Percentiles rank a stretch among this genome's conserved stretches.
Evolutionary conservation across 2,888 invertebrate genomes (phyloP).

Genomic region (Theretra japonica): DNA sequence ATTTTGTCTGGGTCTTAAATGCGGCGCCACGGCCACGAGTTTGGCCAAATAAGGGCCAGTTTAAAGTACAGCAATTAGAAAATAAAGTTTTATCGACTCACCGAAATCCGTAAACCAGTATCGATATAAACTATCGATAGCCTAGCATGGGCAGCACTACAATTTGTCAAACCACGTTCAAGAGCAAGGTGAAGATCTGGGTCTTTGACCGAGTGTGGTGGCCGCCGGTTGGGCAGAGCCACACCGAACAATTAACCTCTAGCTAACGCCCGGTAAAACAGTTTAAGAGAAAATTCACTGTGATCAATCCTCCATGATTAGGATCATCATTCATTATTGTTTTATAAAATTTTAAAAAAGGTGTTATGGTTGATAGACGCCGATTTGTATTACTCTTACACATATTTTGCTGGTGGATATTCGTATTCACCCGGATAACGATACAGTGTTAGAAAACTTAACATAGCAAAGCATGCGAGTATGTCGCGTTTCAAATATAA

Average conservation of each 20-base stretch:
- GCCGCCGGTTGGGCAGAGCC: constrained; percentile 43
- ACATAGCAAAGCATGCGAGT: too few species aligned
- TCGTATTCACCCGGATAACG: too few species aligned
- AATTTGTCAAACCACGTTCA: constrained; percentile 71
- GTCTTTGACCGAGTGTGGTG: constrained; percentile 78
- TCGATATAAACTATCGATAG: constrained; percentile 37
- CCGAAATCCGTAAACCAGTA: neutral
- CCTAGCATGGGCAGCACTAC: constrained; percentile 54
- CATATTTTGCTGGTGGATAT: too few species aligned
- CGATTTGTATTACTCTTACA: too few species aligned
- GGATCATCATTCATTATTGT: neutral
- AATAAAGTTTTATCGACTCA: neutral
- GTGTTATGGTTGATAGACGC: too few species aligned
- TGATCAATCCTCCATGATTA: neutral
- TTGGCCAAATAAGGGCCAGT: too few species aligned
- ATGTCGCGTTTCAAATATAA: too few species aligned
- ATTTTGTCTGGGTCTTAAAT: too few species aligned
- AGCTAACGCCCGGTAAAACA: constrained; percentile 31
- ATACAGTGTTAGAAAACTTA: too few species aligned
- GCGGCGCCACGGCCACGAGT: too few species aligned
- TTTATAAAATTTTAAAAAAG: too few species aligned
- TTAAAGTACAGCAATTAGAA: neutral
- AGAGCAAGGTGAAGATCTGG: constrained; percentile 84
- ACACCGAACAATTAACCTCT: constrained; percentile 39
- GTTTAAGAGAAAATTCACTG: too few species aligned